Evolutionary conservation across 1,140 invertebrate genomes (phyloP).

Genomic region (Drosophila parabipectinata): DNA sequence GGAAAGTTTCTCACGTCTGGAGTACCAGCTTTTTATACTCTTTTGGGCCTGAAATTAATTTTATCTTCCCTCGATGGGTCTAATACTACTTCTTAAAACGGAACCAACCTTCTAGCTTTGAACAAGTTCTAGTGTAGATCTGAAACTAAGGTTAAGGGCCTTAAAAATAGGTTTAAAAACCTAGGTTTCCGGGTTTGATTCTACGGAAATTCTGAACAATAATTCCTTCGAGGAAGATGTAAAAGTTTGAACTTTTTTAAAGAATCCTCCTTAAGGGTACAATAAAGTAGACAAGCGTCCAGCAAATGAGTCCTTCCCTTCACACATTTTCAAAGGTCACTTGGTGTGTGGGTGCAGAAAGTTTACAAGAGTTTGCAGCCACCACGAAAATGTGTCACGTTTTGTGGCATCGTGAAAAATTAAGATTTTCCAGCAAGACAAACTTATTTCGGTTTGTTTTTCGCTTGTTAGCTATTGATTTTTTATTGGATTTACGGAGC

Average conservation of each 20-base stretch:
- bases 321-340: constrained; percentile 4
- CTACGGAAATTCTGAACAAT: neutral
- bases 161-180: too few relatives aligned
- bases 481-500: constrained; percentile 42
- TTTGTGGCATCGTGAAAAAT: constrained; percentile 62
- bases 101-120: too few relatives aligned
- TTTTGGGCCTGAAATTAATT: neutral
- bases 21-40: neutral
- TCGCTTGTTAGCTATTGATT: constrained; percentile 72
- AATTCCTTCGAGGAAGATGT: too few relatives aligned
- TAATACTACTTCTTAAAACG: too few relatives aligned
- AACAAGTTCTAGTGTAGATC: too few relatives aligned
- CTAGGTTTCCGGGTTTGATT: too few relatives aligned
- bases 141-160: too few relatives aligned
- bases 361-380: constrained; percentile 53
- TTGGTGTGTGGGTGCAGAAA: constrained; percentile 34
- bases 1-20: neutral
- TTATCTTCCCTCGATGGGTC: too few relatives aligned
- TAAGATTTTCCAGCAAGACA: constrained; percentile 54
- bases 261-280: neutral
- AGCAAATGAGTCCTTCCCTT: constrained; percentile 48
- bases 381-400: constrained; percentile 74
- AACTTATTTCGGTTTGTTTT: constrained; percentile 57
- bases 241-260: neutral
- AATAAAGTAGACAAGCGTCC: constrained; percentile 32